Conservation (phyloP, 2,113 vertebrate species). For the Dipodomys merriami region DNA sequence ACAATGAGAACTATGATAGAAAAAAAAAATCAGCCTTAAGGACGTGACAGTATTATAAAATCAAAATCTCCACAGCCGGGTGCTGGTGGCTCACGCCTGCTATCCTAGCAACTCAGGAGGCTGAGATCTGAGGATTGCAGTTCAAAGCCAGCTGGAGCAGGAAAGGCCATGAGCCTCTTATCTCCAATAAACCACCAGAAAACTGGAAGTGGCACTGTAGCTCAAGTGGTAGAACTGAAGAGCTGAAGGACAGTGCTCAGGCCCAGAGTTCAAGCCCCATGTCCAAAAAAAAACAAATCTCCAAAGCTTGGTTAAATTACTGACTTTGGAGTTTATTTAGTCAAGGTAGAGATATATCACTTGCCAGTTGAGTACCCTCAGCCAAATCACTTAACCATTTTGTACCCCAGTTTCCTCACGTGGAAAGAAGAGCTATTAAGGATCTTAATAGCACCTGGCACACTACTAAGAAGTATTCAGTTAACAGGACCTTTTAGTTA, state of each 20-base stretch:
- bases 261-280: no score
- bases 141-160: no score
- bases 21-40: not conserved
- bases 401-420: not conserved
- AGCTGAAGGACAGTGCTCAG: no score
- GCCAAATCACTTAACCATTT: not conserved
- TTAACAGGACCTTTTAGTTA: not conserved
- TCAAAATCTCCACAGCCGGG: not conserved
- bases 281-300: not conserved
- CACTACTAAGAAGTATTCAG: not conserved
- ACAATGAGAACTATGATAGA: not conserved
- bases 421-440: not conserved
- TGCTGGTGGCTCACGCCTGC: no score
- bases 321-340: conserved; percentile 18
- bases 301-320: not conserved
- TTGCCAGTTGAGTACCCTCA: not conserved
- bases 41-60: conserved; percentile 15
- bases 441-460: not conserved
- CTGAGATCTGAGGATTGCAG: no score
- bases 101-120: no score
- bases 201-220: no score
- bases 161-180: no score
- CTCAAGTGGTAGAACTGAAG: no score
- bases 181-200: no score
- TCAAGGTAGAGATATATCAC: not conserved